Evolutionary conservation across 2,113 vertebrate genomes (phyloP).

Genomic region (Cyphomyrus plagiostoma): DNA sequence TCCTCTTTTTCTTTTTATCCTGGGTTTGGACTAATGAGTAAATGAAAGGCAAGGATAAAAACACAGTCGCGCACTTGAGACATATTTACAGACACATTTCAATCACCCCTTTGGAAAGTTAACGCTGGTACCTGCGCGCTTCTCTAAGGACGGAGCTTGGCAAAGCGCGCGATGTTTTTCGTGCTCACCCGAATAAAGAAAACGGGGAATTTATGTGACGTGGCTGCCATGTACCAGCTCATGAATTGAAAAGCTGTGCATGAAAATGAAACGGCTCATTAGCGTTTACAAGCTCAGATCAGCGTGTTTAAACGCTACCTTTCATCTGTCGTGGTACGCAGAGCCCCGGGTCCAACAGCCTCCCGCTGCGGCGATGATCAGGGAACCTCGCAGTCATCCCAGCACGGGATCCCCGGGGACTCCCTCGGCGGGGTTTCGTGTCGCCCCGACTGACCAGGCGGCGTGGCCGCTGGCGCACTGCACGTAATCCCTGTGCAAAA

Average conservation of each 20-base stretch:
- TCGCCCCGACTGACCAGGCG: background rate
- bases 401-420: background rate
- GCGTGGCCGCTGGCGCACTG: background rate
- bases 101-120: background rate
- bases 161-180: background rate
- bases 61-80: background rate
- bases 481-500: background rate
- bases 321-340: background rate
- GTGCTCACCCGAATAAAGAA: background rate
- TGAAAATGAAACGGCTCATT: constrained; percentile 1
- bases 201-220: background rate
- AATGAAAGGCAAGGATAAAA: background rate
- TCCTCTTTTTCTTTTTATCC: background rate
- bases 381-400: background rate
- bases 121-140: background rate
- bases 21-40: background rate
- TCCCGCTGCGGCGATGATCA: background rate
- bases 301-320: constrained; percentile 7
- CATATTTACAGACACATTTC: background rate
- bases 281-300: background rate
- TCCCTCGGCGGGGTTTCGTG: background rate
- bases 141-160: background rate
- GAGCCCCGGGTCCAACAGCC: background rate
- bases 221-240: background rate
- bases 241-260: constrained; percentile 2